Base-by-base conservation (phyloP, 2,797 vertebrate species). In the Menidia menidia region DNA sequence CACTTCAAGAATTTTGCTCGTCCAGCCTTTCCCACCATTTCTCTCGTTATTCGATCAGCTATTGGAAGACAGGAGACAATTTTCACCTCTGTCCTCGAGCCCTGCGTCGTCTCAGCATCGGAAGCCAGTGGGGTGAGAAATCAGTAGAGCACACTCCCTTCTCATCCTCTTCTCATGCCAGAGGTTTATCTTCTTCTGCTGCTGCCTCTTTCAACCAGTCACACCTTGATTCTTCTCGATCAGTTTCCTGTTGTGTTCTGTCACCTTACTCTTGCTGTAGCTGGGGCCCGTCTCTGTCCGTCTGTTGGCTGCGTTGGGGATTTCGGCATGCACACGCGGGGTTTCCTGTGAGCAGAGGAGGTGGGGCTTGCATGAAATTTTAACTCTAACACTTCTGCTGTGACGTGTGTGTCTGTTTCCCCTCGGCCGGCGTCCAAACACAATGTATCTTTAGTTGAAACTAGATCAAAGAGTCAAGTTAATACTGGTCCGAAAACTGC, bases 41-140 rank as follows among this genome's bases (percentile, higher is more conserved):
- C 3, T 0, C 58, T 48, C 57, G 16, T 48, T 1, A 42, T 51
- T 52, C 2, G 18, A 47, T 39, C 44, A 58, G 8, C 35, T 39
- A 39, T 7, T 11, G 13, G 32, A 52, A 43, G 4, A 31, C 18
- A 44, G 32, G 42, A 18, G 12, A 39, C 25, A 6, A 60, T 1
- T 65, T 87, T 92, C 76, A 93, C 91, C 91, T 92, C 62, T 42
- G 55, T 78, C 48, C 25, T 77, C 32, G 48, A 43, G 50, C 32
- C 9, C 48, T 14, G n/a, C 15, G 48, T 18, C 16, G 30, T 14
- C 4, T 48, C 44, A 4, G 35, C 39, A 43, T 82, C 61, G 57
- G 41, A 81, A 78, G 59, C 65, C 61, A 62, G 72, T 69, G 54
- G 45, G 3, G 10, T 55, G 68, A 77, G 64, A 58, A 71, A 53